Base-by-base conservation (phyloP, 2,888 invertebrate species). In the Eristalis arbustorum region DNA sequence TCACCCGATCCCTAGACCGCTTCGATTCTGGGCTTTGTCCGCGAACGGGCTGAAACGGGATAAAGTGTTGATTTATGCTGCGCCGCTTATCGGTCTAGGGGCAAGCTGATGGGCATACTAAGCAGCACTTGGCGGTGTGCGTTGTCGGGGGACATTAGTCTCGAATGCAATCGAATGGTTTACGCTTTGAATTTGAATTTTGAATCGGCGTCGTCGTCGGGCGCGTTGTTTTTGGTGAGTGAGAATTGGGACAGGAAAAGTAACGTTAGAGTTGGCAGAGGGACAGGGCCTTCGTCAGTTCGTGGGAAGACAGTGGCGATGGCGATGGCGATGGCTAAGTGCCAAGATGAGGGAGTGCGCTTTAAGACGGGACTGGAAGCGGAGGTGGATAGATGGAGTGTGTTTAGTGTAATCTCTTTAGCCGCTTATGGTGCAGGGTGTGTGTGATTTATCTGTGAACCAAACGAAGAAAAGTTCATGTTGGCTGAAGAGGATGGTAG, bases 61-160 rank as follows among this genome's bases (percentile, higher is more conserved):
- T 66, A 74, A 75, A 84, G 84, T 84, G 79, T 84, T 84, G 79
- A 84, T 84, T 84, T 84, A 84, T 84, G 23, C 84, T 59, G 57
- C n/a, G 49, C 42, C n/a, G 8, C 34, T 3, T 37, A 25, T 77
- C 59, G 66, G 64, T 71, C 49, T 11, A 59, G 57, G 13, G 31
- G 42, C 63, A 4, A 37, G 25, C 34, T 49, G 74, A 56, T n/a
- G 63, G 61, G 79, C 74, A 79, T 84, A 71, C 84, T 75, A 84
- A 84, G 61, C 69, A 49, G 49, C 8, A 49, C 18, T 49, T 18
- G 18, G 59, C 59, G 18, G 59, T 56, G 34, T 31, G n/a, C 34
- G 34, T 68, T 69, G 8, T 13, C 42, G 57, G 56, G 22, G 25
- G 72, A 28, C 71, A 72, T 63, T 59, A 57, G 77, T 68, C 77